Conservation (phyloP, 2,113 vertebrate species). For the Muscicapa adusta region DNA sequence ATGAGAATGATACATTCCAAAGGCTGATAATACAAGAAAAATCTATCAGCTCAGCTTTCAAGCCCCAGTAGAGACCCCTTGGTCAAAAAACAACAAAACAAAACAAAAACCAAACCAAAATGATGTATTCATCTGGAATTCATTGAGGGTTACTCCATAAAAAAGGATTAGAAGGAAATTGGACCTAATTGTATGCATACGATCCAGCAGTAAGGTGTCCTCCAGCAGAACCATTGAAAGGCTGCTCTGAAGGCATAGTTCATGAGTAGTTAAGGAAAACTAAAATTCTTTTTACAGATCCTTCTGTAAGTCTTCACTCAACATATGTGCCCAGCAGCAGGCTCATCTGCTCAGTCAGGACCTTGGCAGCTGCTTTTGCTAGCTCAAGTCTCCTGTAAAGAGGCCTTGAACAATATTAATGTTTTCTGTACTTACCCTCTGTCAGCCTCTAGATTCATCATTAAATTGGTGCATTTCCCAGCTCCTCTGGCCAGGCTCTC, state of each 20-base stretch:
- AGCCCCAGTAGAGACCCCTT: background rate
- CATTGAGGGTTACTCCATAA: background rate
- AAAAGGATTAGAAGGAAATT: background rate
- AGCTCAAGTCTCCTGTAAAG: slow-evolving; percentile 29
- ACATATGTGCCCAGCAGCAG: background rate
- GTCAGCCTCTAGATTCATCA: slow-evolving; percentile 26
- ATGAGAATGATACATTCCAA: background rate
- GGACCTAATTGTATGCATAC: background rate
- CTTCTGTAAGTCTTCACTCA: background rate
- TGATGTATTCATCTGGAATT: background rate
- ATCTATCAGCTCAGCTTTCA: background rate
- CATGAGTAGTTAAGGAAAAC: background rate
- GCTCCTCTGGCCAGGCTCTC: slow-evolving; percentile 8
- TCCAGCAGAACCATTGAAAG: background rate
- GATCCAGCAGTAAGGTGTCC: background rate
- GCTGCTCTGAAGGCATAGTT: background rate
- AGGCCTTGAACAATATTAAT: slow-evolving; percentile 13
- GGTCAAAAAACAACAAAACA: background rate
- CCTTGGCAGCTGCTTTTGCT: slow-evolving; percentile 5
- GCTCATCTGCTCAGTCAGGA: background rate
- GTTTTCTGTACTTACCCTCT: slow-evolving; percentile 45
- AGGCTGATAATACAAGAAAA: background rate
- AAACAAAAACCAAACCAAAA: background rate
- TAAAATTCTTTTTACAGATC: background rate
- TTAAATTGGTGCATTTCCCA: slow-evolving; percentile 36